Evolutionary conservation across 2,113 vertebrate species (phyloP).

Genomic region (Suricata suricatta): DNA sequence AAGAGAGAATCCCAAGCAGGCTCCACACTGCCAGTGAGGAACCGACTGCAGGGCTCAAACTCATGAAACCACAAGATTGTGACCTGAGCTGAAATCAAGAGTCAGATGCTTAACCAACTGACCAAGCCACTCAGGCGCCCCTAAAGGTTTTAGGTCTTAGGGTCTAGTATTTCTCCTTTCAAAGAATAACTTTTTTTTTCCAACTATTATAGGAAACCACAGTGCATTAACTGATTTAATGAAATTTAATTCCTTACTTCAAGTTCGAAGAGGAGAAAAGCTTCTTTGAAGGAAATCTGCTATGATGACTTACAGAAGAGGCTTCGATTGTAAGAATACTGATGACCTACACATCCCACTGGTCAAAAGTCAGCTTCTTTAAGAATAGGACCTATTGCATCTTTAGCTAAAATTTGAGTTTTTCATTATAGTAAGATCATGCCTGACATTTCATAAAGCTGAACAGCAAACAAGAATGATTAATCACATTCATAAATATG

Average conservation of each 20-base stretch:
- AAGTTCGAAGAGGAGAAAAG: not conserved
- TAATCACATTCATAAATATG: conserved; percentile 23
- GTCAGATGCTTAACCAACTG: too few species aligned
- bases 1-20: too few species aligned
- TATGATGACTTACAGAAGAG: not conserved
- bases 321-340: not conserved
- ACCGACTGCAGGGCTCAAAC: too few species aligned
- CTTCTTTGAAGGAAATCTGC: not conserved
- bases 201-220: not conserved
- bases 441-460: conserved; percentile 59
- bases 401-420: conserved; percentile 17
- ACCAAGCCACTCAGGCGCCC: too few species aligned
- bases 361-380: not conserved
- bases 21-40: too few species aligned
- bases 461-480: conserved; percentile 49
- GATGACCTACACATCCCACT: not conserved
- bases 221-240: not conserved
- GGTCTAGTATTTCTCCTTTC: conserved; percentile 31
- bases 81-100: too few species aligned
- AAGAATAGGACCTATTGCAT: not conserved
- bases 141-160: not conserved
- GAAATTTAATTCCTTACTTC: not conserved
- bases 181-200: not conserved
- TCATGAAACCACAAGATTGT: too few species aligned
- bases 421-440: conserved; percentile 48